Base-by-base conservation (phyloP, 2,113 vertebrate genomes). In the Gopherus evgoodei region DNA sequence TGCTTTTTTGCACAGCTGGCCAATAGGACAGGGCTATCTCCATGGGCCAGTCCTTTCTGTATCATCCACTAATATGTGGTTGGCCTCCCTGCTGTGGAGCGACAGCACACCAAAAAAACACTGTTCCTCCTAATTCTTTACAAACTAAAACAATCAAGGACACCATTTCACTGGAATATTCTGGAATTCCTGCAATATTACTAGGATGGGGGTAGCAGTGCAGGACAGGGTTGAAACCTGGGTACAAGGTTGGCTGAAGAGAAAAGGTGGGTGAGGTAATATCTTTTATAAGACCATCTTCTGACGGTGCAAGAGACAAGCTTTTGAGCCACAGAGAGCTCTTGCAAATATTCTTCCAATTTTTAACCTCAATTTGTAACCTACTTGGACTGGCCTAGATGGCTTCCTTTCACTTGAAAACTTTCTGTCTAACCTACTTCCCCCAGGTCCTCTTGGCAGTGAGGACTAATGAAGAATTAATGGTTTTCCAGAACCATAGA, bases 11-110 rank as follows among this genome's bases (percentile, higher is more conserved):
- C 78, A 13, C 81, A 22, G 53, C 12, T 2, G 27, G 5, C 3
- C 2, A 62, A 2, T 0, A 44, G 24, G 25, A 44, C 22, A 38
- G 35, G n/a, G 8, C 65, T 72, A 19, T 14, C 31, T 69, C 65
- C 65, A 38, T 10, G 9, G 17, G 9, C 35, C 16, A n/a, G 65
- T 69, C 35, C 14, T n/a, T n/a, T 38, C 35, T 38, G 17, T n/a
- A 69, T 69, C 17, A 69, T 25, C 25, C 42, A 13, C 11, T 47
- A 42, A 6, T 42, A 27, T 42, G 12, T 21, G 42, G 3, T 5
- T 35, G 76, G 3, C 13, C 17, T 81, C 13, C 82, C 57, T 87
- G 59, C 29, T 87, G 8, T 83, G 86, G 2, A 8, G 8, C 21
- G 92, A n/a, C 5, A 38, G 52, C n/a, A 59, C 12, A 76, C 84